Base-by-base conservation (phyloP, 2,888 invertebrate genomes). In the Torymus tubicola region DNA sequence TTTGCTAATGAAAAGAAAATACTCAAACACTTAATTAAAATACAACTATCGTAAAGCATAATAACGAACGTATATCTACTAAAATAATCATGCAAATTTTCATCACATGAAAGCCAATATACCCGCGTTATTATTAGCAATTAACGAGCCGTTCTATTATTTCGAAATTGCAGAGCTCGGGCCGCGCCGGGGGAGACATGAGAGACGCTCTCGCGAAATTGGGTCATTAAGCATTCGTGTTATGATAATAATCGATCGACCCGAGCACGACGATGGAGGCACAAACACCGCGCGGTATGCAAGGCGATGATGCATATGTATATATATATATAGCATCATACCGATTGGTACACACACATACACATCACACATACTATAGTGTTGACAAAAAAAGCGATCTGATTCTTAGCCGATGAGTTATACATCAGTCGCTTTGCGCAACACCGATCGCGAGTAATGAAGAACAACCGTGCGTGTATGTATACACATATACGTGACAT, bases 351-450 rank as follows among this genome's bases (percentile, higher is more conserved):
- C 31, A 31, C 31, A 31, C 31, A 31, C 31, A 31, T 21, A 21
- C 31, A 31, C 5, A 31, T 4, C 5, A 31, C 31, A 4, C 5
- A 3, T 31, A 64, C 42, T 14, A 3, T 18, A 13, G 5, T 64
- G 70, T 77, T 70, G 64, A 70, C 55, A 57, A 77, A 77, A 77
- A 31, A 77, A 77, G 42, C 13, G 24, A 31, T 63, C 63, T 16
- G n/a, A 64, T 65, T 77, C 63, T 57, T 63, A 14, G 61, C 63
- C 42, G 11, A 8, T n/a, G 21, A 16, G 8, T 11, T 24, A 42
- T 8, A 42, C 42, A 42, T 42, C 42, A 42, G 42, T 42, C 42
- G 42, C 24, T n/a, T 71, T 71, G 64, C 21, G 67, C 60, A 72
- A 67, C 58, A 65, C 8, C 13, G 24, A 70, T 5, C 18, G n/a